A percentile compares a stretch with the other conserved stretches of the same genome.
Conservation (phyloP, 2,888 invertebrate genomes). For the Macrophya alboannulata region DNA sequence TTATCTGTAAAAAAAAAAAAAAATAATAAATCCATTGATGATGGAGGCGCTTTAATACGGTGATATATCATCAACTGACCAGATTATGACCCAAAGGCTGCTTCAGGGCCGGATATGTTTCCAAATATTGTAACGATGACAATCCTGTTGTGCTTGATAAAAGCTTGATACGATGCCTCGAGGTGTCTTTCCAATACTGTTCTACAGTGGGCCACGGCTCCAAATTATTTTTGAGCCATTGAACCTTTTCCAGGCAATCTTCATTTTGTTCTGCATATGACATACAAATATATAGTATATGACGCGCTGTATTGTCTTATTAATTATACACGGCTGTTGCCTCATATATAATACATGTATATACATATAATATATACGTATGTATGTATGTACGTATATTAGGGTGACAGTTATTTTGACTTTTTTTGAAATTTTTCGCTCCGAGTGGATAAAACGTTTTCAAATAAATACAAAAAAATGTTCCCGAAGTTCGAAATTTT, state of each 20-base stretch:
- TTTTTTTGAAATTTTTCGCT: too few relatives aligned
- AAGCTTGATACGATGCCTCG: background rate
- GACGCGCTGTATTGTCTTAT: too few relatives aligned
- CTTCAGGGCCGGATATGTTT: conserved; percentile 14
- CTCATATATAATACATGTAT: background rate
- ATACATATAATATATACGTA: background rate
- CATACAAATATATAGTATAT: background rate
- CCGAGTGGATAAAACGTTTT: too few relatives aligned
- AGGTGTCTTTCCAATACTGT: conserved; percentile 3
- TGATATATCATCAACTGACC: conserved; percentile 14
- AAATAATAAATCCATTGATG: background rate
- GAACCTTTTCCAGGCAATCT: background rate
- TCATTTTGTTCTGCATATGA: conserved; percentile 7
- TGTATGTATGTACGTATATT: too few relatives aligned
- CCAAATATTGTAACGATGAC: background rate
- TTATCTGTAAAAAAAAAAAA: background rate
- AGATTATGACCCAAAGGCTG: conserved; percentile 17
- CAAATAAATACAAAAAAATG: too few relatives aligned
- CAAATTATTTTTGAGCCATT: conserved; percentile 19
- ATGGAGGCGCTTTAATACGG: background rate
- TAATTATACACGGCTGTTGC: too few relatives aligned
- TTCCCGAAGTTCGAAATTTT: too few relatives aligned
- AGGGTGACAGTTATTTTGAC: too few relatives aligned
- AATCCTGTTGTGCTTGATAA: conserved; percentile 8
- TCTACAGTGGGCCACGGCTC: conserved; percentile 25